Conservation (phyloP, 2,113 vertebrate species). For the Siniperca chuatsi region DNA sequence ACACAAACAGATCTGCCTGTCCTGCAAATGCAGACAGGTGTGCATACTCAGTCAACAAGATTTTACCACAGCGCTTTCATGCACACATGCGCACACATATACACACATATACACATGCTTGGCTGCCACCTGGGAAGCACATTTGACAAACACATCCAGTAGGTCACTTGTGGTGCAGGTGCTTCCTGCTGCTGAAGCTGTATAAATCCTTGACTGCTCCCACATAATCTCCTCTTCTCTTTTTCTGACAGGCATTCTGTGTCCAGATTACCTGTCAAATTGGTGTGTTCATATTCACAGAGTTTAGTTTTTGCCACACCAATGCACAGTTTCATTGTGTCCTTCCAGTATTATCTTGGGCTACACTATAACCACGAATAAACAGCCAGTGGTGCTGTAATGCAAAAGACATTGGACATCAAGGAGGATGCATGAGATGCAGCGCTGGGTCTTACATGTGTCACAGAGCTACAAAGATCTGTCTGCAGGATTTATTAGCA, state of each 20-base stretch:
- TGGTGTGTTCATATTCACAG: slow-evolving; percentile 11
- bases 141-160: slow-evolving; percentile 66
- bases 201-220: slow-evolving; percentile 48
- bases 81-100: slow-evolving; percentile 31
- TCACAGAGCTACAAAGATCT: slow-evolving; percentile 36
- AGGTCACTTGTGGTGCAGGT: slow-evolving; percentile 61
- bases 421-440: slow-evolving; percentile 41
- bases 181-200: slow-evolving; percentile 62
- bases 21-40: slow-evolving; percentile 68
- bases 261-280: slow-evolving; percentile 58
- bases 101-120: slow-evolving; percentile 18
- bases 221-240: slow-evolving; percentile 24
- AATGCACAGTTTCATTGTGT: slow-evolving; percentile 35
- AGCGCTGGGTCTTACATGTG: slow-evolving; percentile 17
- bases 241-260: slow-evolving; percentile 40
- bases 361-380: background rate
- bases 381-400: background rate
- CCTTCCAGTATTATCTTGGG: background rate
- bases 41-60: slow-evolving; percentile 53
- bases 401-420: slow-evolving; percentile 29
- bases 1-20: slow-evolving; percentile 51
- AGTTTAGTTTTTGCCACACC: slow-evolving; percentile 44
- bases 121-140: slow-evolving; percentile 58
- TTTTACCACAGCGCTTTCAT: slow-evolving; percentile 51
- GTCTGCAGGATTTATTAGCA: slow-evolving; percentile 51